Conservation (phyloP, 2,797 vertebrate species). For the Lepilemur ruficaudatus region DNA sequence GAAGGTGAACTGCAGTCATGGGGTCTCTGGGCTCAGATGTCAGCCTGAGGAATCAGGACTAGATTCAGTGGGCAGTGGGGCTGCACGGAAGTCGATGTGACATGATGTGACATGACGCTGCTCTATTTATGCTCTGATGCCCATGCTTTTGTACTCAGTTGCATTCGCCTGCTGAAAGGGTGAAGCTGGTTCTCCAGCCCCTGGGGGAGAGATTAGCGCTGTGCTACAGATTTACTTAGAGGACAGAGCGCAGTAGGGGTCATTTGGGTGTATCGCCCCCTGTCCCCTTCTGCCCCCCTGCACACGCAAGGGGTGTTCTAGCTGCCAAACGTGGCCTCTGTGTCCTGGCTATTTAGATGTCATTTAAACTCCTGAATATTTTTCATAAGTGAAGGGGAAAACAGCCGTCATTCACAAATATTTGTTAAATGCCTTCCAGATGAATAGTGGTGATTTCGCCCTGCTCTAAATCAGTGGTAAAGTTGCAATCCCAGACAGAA, state of each 20-base stretch:
- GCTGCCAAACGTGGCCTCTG: neutral
- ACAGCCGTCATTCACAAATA: neutral
- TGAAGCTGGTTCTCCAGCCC: neutral
- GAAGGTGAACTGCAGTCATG: neutral
- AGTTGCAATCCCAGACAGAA: neutral
- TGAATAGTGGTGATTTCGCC: neutral
- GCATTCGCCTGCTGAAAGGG: neutral
- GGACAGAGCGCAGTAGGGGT: neutral
- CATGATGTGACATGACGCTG: neutral
- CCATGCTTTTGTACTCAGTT: neutral
- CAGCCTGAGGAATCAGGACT: neutral
- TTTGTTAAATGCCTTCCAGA: neutral
- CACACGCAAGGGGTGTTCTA: neutral
- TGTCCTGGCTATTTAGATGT: neutral
- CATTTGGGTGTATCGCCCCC: neutral
- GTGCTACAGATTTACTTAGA: neutral
- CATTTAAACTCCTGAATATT: constrained; percentile 3
- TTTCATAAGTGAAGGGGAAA: neutral
- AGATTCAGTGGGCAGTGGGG: neutral
- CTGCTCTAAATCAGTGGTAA: neutral
- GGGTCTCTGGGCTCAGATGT: neutral
- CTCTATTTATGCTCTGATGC: constrained; percentile 35
- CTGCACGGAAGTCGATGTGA: neutral
- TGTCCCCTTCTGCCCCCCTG: too few species aligned
- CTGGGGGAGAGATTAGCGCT: neutral